Conservation (phyloP, 2,888 invertebrate genomes). For the Pardosa pseudoannulata region DNA sequence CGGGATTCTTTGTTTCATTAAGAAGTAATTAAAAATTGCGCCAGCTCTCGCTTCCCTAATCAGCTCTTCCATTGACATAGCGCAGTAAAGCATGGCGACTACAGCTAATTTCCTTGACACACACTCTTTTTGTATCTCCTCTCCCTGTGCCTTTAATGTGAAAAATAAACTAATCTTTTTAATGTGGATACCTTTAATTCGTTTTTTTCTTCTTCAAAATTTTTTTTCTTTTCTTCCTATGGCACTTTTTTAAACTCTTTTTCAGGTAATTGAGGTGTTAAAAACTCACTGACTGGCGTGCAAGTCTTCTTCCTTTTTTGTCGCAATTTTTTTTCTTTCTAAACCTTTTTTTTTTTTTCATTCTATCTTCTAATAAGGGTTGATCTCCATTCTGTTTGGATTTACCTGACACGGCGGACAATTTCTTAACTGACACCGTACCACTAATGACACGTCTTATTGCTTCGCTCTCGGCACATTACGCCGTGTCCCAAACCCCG, state of each 20-base stretch:
- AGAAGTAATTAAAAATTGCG: slow-evolving; percentile 72
- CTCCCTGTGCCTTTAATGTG: slow-evolving; percentile 59
- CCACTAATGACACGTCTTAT: slow-evolving; percentile 19
- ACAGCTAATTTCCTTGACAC: slow-evolving; percentile 68
- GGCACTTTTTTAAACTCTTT: slow-evolving; percentile 32
- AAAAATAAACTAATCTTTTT: slow-evolving; percentile 72
- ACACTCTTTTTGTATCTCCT: slow-evolving; percentile 60
- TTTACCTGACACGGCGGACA: slow-evolving; percentile 85
- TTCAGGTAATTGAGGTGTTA: slow-evolving; percentile 65
- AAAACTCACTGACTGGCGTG: slow-evolving; percentile 67
- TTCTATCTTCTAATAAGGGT: slow-evolving; percentile 40
- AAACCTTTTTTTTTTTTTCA: slow-evolving; percentile 6
- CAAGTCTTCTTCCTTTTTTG: slow-evolving; percentile 33
- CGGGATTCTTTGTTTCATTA: slow-evolving; percentile 70
- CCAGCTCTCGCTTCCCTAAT: slow-evolving; percentile 48
- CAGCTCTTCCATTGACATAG: slow-evolving; percentile 66
- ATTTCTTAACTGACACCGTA: slow-evolving; percentile 78
- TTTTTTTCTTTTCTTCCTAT: slow-evolving; percentile 34
- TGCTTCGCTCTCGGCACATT: background rate
- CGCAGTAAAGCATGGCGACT: slow-evolving; percentile 46
- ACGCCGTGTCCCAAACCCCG: background rate
- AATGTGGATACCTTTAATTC: slow-evolving; percentile 72
- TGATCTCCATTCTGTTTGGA: slow-evolving; percentile 77
- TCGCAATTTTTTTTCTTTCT: slow-evolving; percentile 1
- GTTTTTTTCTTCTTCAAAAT: slow-evolving; percentile 20